Percentiles rank a stretch among this genome's conserved stretches.
Conservation (phyloP, 2,888 invertebrate genomes). For the Ormyrus thymus region DNA sequence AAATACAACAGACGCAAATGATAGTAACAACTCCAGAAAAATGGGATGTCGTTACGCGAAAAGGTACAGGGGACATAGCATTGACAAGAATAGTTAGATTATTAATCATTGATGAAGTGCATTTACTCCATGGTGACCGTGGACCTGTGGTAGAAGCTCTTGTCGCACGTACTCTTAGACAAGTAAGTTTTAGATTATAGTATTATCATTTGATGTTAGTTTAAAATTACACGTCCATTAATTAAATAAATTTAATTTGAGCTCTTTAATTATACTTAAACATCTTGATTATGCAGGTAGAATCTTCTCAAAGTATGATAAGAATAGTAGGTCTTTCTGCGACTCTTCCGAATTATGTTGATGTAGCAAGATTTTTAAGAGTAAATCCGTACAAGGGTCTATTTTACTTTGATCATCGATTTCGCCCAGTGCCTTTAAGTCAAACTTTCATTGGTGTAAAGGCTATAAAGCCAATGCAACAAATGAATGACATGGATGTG, state of each 20-base stretch:
- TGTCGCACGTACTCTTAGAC: constrained; percentile 95
- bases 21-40: constrained; percentile 99
- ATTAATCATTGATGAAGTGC: constrained; percentile 97
- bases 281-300: constrained; percentile 77
- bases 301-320: constrained; percentile 95
- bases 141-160: constrained; percentile 98
- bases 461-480: constrained; percentile 79
- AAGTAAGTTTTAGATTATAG: constrained; percentile 74
- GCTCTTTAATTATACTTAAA: constrained; percentile 6
- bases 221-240: background rate
- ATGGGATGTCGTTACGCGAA: constrained; percentile 99
- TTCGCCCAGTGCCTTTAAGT: constrained; percentile 95
- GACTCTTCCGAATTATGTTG: constrained; percentile 97
- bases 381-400: constrained; percentile 95
- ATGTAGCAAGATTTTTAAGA: constrained; percentile 94
- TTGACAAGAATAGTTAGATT: constrained; percentile 93
- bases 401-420: constrained; percentile 95
- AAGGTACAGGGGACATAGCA: constrained; percentile 92
- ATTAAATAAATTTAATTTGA: background rate
- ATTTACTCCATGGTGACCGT: constrained; percentile 96
- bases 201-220: constrained; percentile 15
- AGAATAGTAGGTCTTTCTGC: constrained; percentile 97
- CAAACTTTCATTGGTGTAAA: constrained; percentile 94
- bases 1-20: constrained; percentile 97
- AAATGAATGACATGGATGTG: constrained; percentile 89